phyloP scores from a whole-genome alignment of 2,113 vertebrate genomes.

The Herpetotheres cachinnans region DNA sequence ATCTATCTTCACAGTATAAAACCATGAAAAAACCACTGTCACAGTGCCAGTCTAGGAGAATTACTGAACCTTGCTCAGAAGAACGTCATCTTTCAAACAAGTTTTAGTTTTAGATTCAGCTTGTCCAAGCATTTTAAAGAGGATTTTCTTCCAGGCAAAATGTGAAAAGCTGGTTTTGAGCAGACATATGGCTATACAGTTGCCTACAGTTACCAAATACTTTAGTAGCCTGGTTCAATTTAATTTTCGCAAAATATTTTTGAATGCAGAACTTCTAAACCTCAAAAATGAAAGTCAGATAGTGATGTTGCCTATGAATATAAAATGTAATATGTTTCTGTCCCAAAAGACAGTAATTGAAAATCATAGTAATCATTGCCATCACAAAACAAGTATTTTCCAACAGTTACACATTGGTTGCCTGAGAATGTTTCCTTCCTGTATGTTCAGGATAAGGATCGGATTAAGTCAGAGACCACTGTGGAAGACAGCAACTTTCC shows the following conservation, averaged over 20 bases:
- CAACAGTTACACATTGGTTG: not conserved
- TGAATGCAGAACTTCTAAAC: not conserved
- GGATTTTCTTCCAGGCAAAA: constrained; percentile 51
- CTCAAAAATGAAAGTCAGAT: not conserved
- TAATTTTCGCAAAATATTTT: constrained; percentile 49
- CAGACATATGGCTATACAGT: constrained; percentile 21
- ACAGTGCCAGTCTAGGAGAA: constrained; percentile 36
- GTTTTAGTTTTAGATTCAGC: constrained; percentile 58
- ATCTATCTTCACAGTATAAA: constrained; percentile 16
- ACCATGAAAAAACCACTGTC: constrained; percentile 1
- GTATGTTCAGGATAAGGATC: not conserved
- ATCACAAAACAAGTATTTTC: not conserved
- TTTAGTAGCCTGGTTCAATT: constrained; percentile 48
- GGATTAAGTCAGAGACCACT: not conserved
- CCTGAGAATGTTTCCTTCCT: not conserved
- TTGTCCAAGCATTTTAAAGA: constrained; percentile 60
- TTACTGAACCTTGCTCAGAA: constrained; percentile 19
- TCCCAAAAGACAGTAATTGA: not conserved
- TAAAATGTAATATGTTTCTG: not conserved
- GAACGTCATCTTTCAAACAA: constrained; percentile 53
- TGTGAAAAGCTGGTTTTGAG: constrained; percentile 46
- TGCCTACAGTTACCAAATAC: constrained; percentile 48
- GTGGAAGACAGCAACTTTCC: not conserved
- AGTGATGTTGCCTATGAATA: not conserved
- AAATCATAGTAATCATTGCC: not conserved